Percentiles rank a stretch among this genome's conserved stretches.
Evolutionary conservation across 2,888 invertebrate species (phyloP).

Genomic region (Drosophila nr. medialis): DNA sequence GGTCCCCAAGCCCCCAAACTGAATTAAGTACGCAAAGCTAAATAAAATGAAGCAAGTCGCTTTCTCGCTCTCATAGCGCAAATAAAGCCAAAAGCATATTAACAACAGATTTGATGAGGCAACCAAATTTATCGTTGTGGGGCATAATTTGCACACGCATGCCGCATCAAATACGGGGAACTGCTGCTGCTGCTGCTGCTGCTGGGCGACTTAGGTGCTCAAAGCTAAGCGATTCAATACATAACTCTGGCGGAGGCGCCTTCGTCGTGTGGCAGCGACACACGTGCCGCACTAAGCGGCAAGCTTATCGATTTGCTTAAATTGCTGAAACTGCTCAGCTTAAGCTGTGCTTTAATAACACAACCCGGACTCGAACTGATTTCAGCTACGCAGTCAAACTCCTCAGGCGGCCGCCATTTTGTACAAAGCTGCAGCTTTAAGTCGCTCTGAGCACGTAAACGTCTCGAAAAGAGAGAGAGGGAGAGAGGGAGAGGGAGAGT

Average conservation of each 20-base stretch:
- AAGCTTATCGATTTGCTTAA: conserved; percentile 49
- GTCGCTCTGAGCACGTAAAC: conserved; percentile 21
- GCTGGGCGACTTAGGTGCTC: background rate
- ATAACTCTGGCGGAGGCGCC: conserved; percentile 4
- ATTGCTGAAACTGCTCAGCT: conserved; percentile 22
- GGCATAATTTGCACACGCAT: conserved; percentile 53
- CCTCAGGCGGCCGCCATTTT: conserved; percentile 49
- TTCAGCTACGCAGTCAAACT: background rate
- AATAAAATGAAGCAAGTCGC: background rate
- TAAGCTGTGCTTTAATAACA: conserved; percentile 33
- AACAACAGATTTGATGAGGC: conserved; percentile 59
- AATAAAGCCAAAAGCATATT: conserved; percentile 20
- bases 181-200: background rate
- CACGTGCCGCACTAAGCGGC: conserved; percentile 26
- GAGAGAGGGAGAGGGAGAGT: background rate
- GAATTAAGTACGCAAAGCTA: background rate
- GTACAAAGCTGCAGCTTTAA: conserved; percentile 34
- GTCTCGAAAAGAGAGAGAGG: background rate
- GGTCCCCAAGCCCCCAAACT: background rate
- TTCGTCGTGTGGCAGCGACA: background rate
- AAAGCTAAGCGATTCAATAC: conserved; percentile 2
- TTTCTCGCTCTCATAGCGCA: background rate
- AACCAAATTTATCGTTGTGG: conserved; percentile 44
- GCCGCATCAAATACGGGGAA: conserved; percentile 2
- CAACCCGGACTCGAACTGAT: background rate